Evolutionary conservation across 2,888 invertebrate species (phyloP), one percentile per base, ranked within the genome.

Genomic region (Lamellibrachia satsuma): DNA sequence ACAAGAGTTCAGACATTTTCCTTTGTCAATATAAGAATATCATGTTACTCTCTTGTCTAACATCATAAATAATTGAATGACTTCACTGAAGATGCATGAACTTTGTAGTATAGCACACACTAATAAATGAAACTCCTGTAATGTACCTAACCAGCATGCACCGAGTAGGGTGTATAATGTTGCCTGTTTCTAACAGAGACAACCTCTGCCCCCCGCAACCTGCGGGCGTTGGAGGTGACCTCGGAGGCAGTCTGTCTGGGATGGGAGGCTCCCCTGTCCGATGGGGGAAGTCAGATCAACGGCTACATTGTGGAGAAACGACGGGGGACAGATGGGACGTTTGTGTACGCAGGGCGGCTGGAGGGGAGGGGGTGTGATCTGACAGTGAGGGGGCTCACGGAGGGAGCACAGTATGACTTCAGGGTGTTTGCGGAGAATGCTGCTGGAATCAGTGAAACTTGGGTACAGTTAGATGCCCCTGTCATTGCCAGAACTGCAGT

Each of bases 221-320:
- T 98, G 0, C 97, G 97, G 52, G 98, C 98, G 8, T 97, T 98
- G 52, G 98, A 98, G 97, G 98, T 98, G 92, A 96, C 96, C 94
- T 95, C 96, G 52, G 96, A 96, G 93, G 97, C 98, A 6, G 98
- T 98, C 93, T 93, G 97, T 96, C 97, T 99, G 51, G 97, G 98
- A 90, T 99, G 99, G 99, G 97, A 97, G 90, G 97, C 98, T 7
- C 99, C 99, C 0, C 97, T 97, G 22, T 98, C 99, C 95, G 99
- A 99, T 95, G 99, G 99, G 6, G 99, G 99, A 52, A 98, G 98
- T 95, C 98, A 98, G 96, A 93, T 96, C 93, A 98, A 98, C 11
- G 98, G 98, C 96, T 99, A 98, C 96, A 98, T 98, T 93, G 98
- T 99, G 1, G 93, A 93, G 91, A 92, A 92, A 55, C 27, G 51